Evolutionary conservation across 2,113 vertebrate species (phyloP), one percentile per base, ranked within the genome.

Genomic region (Xenopus laevis): DNA sequence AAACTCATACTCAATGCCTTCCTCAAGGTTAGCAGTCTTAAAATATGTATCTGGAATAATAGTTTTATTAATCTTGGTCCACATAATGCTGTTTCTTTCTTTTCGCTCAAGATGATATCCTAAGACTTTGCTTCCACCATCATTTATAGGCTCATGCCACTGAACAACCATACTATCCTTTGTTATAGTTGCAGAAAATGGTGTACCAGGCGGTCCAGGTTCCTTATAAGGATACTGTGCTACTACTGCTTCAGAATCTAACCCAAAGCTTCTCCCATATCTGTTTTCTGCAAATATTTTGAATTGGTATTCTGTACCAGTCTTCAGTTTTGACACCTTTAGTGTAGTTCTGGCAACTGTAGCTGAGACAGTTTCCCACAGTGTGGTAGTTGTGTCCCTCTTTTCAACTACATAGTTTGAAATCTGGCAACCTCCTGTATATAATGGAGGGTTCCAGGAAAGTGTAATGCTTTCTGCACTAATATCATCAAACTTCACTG

Each of bases 391-490:
- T 78, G 94, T 97, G 79, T 97, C 96, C 91, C 97, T 93, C 80
- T 98, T 99, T 78, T 98, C 94, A 78, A 99, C 93, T 83, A 98
- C 82, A 59, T 99, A 99, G 84, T 99, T 99, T 79, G 95, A 98
- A 82, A 99, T 95, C 80, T 95, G 90, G 82, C 95, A 98, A 79
- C 97, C 97, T 0, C 97, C 97, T 76, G 92, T 94, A 72, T 95
- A 93, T 7, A 78, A 84, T 76, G 97, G 97, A 78, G 95, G 94
- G 72, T 92, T 90, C 97, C 97, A 99, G 46, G 96, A 98, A 67
- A 98, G 77, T 23, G 94, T 96, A 73, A 98, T 87, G 81, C 94
- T 97, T 85, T 97, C 93, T 73, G 95, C 94, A 86, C 95, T 98
- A 81, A 99, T 84, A 83, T 97, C 95, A 87, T 96, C 88, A 83